These are phyloP conservation scores for Trilocha varians DNA, from an alignment of 2,888 invertebrate genomes.

Conservation along the genomic window DNA sequence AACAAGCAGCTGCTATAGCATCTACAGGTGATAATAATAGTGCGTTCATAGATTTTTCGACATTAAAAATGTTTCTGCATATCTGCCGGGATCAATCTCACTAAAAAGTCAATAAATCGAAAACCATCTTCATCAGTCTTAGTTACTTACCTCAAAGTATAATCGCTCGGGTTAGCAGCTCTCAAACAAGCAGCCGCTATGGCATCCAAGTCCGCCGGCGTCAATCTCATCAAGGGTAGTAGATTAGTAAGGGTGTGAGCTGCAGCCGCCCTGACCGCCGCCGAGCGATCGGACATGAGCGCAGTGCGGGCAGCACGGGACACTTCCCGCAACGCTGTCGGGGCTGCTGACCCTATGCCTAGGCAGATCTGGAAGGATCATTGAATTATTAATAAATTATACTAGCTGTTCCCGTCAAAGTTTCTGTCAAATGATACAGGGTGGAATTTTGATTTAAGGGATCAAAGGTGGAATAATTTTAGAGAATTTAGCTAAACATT, in stretches of 20 bases:
- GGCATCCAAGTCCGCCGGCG: constrained; percentile 92
- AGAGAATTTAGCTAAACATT: no score
- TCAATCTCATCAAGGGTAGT: constrained; percentile 88
- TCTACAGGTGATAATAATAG: no score
- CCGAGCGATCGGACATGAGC: constrained; percentile 91
- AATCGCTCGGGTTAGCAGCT: constrained; percentile 72
- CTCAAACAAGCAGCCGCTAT: constrained; percentile 93
- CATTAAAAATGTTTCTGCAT: no score
- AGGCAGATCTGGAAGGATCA: constrained; percentile 82
- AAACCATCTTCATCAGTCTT: no score
- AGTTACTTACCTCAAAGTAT: constrained; percentile 35
- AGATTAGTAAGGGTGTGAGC: constrained; percentile 92
- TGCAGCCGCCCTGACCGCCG: constrained; percentile 94
- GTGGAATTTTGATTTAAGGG: no score
- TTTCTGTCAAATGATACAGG: no score
- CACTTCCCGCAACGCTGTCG: constrained; percentile 83
- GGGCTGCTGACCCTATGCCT: constrained; percentile 96
- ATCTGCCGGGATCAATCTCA: constrained; percentile 89
- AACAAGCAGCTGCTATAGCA: constrained; percentile 91
- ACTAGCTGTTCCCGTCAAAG: no score
- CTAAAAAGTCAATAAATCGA: no score
- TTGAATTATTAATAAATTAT: no score
- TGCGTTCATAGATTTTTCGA: no score
- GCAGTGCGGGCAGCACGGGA: constrained; percentile 89
- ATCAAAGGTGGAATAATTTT: no score